Evolutionary conservation across 2,888 invertebrate genomes (phyloP).

Genomic region (Anaspis maculata): DNA sequence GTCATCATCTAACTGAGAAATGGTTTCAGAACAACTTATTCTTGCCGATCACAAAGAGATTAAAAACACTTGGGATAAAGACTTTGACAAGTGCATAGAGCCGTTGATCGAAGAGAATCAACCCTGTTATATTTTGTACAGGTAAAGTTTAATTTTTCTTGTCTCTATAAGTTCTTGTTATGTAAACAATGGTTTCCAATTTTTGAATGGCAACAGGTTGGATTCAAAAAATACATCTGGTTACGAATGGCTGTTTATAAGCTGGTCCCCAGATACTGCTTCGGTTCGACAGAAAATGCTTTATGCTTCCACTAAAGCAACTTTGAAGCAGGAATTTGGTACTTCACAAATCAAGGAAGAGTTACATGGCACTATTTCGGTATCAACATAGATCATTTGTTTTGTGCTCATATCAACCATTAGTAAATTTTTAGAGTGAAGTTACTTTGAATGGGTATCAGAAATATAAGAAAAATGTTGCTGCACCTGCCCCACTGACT

Average conservation of each 20-base stretch:
- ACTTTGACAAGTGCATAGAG: conserved; percentile 68
- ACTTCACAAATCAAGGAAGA: conserved; percentile 91
- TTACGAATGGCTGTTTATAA: conserved; percentile 86
- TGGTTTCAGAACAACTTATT: conserved; percentile 64
- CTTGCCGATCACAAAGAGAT: conserved; percentile 56
- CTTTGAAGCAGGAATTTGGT: conserved; percentile 93
- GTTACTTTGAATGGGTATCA: conserved; percentile 74
- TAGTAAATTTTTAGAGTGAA: conserved; percentile 54
- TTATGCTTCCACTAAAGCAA: conserved; percentile 95
- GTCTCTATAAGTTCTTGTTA: too few relatives aligned
- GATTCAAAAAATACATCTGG: conserved; percentile 72
- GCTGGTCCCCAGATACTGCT: conserved; percentile 91
- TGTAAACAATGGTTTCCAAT: conserved; percentile 3
- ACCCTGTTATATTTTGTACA: conserved; percentile 87
- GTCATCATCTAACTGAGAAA: conserved; percentile 1
- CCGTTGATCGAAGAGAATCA: conserved; percentile 66
- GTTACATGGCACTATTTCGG: conserved; percentile 76
- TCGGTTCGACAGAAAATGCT: conserved; percentile 94
- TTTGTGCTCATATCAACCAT: background rate
- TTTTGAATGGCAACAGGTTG: conserved; percentile 51
- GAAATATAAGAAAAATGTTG: conserved; percentile 65
- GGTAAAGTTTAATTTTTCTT: too few relatives aligned
- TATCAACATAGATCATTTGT: too few relatives aligned
- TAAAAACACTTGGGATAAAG: conserved; percentile 74
- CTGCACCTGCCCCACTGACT: conserved; percentile 85